Evolutionary conservation across 1,140 invertebrate genomes (phyloP), one percentile per base, ranked within the genome.

Genomic region (Protaetia brevitarsis): DNA sequence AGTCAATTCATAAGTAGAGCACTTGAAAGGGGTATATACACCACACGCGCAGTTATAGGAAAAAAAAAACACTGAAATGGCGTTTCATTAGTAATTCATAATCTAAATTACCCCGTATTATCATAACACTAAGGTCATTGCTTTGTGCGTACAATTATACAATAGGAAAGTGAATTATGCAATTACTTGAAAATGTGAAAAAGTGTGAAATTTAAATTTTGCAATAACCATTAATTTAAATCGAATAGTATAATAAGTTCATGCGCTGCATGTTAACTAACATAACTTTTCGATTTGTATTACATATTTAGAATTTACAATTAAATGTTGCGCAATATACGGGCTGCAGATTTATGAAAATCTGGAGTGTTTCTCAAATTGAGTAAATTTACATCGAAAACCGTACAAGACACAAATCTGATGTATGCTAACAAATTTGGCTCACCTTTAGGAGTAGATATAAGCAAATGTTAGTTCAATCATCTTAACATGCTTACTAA

Each of bases 201-300:
- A 51, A 19, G 41, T 51, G 26, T 51, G 41, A 51, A 51, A 51
- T 51, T 51, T 23, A 10, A 23, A 23, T 51, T 51, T 51, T 51
- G 41, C 16, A 16, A 51, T 21, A 13, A 1, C 16, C 41, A 23
- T 51, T 19, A 51, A 10, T 51, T 51, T 51, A 23, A 51, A 51
- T 19, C 41, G 19, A 23, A 11, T n/a, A 34, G 8, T 34, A 8
- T 34, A 34, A n/a, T 34, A 34, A 34, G 31, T 8, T 34, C 8
- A 2, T 11, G 31, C 2, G 1, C 1, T 5, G 16, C 26, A 23
- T 19, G 26, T 37, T 51, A 51, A 16, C 41, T 45, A 45, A 45
- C 2, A 1, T 45, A 45, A 16, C 3, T 41, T 16, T 3, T 45
- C 7, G 16, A 8, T 45, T 45, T 45, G 41, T 45, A 19, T 45